Percentiles rank a stretch among this genome's conserved stretches.
These are phyloP conservation scores for Pseudomyrmex concolor DNA, from an alignment of 1,140 invertebrate species.

Conservation along the genomic window DNA sequence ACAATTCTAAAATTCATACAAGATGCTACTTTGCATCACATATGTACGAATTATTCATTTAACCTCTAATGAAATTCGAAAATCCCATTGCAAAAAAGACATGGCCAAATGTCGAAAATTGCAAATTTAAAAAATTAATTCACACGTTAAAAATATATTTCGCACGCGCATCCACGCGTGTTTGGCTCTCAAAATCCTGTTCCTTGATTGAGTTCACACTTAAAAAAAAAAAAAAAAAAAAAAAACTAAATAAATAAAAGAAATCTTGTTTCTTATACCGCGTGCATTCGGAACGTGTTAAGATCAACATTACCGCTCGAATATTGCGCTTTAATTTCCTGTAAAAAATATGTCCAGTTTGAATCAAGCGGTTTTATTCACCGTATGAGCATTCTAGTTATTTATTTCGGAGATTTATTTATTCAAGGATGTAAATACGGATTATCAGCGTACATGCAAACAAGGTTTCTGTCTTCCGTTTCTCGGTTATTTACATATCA, in stretches of 20 bases:
- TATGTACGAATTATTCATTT: no score
- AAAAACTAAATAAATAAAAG: background rate
- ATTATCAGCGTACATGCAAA: conserved; percentile 48
- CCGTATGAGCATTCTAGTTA: background rate
- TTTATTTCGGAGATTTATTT: conserved; percentile 18
- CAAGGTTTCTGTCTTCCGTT: conserved; percentile 39
- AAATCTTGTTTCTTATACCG: background rate
- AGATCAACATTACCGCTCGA: background rate
- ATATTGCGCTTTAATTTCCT: background rate
- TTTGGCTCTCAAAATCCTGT: no score
- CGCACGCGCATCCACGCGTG: no score
- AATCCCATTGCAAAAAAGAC: no score
- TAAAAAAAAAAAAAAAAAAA: no score
- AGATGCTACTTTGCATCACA: no score
- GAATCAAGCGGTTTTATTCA: conserved; percentile 18
- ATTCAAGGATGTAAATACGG: conserved; percentile 19
- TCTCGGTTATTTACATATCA: conserved; percentile 52
- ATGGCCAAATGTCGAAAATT: no score
- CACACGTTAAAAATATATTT: no score
- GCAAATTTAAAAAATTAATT: no score
- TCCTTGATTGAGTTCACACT: no score
- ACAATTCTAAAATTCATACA: no score
- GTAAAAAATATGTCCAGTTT: background rate
- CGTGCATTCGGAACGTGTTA: background rate
- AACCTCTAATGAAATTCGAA: no score